A percentile compares a stretch with the other conserved stretches of the same genome.
Conservation (phyloP, 2,888 invertebrate genomes). For the Parasteatoda lunata region DNA sequence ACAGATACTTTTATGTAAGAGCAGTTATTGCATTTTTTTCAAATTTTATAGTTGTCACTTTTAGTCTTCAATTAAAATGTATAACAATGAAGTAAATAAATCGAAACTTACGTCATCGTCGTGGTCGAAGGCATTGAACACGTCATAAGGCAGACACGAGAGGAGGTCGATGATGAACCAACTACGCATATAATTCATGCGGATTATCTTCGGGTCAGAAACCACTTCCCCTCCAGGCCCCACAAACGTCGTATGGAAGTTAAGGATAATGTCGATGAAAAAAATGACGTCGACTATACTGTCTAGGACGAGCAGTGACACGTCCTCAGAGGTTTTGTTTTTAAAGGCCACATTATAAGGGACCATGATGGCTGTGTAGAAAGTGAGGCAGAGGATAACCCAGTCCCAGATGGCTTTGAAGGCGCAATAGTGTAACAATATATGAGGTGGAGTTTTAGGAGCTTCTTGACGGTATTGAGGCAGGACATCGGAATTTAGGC, state of each 20-base stretch:
- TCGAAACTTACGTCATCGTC: slow-evolving; percentile 82
- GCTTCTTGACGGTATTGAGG: slow-evolving; percentile 99
- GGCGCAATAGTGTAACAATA: slow-evolving; percentile 99
- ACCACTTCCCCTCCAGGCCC: slow-evolving; percentile 89
- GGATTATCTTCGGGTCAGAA: slow-evolving; percentile 97
- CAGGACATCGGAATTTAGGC: slow-evolving; percentile 97
- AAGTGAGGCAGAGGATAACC: slow-evolving; percentile 99
- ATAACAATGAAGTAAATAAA: no score
- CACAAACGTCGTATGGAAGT: slow-evolving; percentile 99
- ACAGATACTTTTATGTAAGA: no score
- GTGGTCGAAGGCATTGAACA: slow-evolving; percentile 99
- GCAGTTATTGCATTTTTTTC: no score
- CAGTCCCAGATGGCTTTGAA: slow-evolving; percentile 98
- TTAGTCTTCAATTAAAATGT: no score
- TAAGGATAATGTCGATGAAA: slow-evolving; percentile 99
- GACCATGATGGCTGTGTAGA: slow-evolving; percentile 98
- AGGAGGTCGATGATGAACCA: slow-evolving; percentile 99
- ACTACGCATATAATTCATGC: slow-evolving; percentile 98
- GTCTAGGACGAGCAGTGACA: slow-evolving; percentile 92
- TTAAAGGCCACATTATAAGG: slow-evolving; percentile 99
- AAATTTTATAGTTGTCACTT: no score
- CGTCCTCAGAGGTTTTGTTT: slow-evolving; percentile 98
- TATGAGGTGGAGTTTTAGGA: slow-evolving; percentile 99
- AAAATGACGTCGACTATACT: slow-evolving; percentile 99
- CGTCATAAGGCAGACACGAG: slow-evolving; percentile 99